phyloP scores from a whole-genome alignment of 23 tunicate genomes.

The Aplidium turbinatum region DNA sequence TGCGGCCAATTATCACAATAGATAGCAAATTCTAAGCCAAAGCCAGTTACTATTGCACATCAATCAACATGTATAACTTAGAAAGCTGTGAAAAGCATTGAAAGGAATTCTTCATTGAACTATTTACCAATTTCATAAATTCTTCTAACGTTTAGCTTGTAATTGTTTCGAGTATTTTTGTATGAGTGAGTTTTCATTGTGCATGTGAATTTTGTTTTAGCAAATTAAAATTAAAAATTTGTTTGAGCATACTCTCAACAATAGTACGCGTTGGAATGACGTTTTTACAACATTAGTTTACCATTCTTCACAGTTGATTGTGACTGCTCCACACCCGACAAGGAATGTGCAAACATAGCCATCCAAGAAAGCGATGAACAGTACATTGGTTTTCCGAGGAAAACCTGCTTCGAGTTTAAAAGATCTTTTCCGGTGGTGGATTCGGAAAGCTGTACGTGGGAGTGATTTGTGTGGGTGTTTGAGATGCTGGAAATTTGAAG shows the following conservation, averaged over 20 bases:
- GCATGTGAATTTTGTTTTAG: not conserved
- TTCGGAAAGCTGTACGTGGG: slow-evolving; percentile 50
- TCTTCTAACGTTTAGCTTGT: too few relatives aligned
- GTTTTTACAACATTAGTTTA: not conserved
- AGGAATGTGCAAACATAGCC: slow-evolving; percentile 72
- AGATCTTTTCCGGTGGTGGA: slow-evolving; percentile 46
- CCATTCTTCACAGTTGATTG: slow-evolving; percentile 32
- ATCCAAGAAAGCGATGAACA: slow-evolving; percentile 60
- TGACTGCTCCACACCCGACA: slow-evolving; percentile 37
- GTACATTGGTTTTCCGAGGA: slow-evolving; percentile 18
- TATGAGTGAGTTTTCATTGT: too few relatives aligned
- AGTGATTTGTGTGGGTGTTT: too few relatives aligned
- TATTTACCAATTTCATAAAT: too few relatives aligned
- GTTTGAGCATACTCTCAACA: not conserved
- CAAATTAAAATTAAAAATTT: not conserved
- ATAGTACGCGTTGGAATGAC: not conserved
- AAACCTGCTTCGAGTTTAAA: slow-evolving; percentile 59
- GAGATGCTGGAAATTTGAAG: too few relatives aligned
- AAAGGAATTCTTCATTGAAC: too few relatives aligned
- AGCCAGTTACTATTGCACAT: too few relatives aligned
- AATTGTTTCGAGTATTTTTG: too few relatives aligned
- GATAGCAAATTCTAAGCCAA: too few relatives aligned
- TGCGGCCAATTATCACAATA: too few relatives aligned
- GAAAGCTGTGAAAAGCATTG: too few relatives aligned
- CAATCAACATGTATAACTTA: too few relatives aligned